phyloP scores from a whole-genome alignment of 64 coral and sea anemone genomes.

The Cladopsammia gracilis region DNA sequence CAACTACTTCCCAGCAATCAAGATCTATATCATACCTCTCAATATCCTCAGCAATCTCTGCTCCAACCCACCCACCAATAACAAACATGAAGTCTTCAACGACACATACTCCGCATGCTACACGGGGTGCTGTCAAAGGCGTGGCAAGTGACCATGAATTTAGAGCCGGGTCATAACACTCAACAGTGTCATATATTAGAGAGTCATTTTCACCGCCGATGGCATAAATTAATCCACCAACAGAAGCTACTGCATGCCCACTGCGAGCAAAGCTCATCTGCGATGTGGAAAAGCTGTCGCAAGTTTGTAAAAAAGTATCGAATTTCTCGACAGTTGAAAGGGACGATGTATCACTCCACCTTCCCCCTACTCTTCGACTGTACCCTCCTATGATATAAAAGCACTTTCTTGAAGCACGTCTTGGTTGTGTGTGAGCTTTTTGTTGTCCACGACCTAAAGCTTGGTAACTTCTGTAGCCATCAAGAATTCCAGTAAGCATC shows the following conservation, averaged over 20 bases:
- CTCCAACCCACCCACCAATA: slow-evolving; percentile 92
- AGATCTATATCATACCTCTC: slow-evolving; percentile 85
- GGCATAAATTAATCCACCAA: slow-evolving; percentile 86
- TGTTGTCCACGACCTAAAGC: slow-evolving; percentile 52
- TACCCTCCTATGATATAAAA: slow-evolving; percentile 95
- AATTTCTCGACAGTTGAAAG: slow-evolving; percentile 91
- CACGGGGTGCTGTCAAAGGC: slow-evolving; percentile 75
- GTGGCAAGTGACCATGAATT: slow-evolving; percentile 81
- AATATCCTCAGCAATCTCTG: slow-evolving; percentile 89
- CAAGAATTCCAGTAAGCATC: slow-evolving; percentile 75
- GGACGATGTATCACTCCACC: slow-evolving; percentile 89
- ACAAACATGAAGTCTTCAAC: slow-evolving; percentile 93
- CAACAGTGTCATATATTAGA: slow-evolving; percentile 89
- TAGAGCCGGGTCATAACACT: slow-evolving; percentile 89
- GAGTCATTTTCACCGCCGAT: slow-evolving; percentile 99
- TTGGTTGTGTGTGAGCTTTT: slow-evolving; percentile 66
- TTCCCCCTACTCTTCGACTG: slow-evolving; percentile 70
- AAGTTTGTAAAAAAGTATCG: slow-evolving; percentile 87
- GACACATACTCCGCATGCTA: slow-evolving; percentile 88
- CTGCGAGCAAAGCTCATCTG: slow-evolving; percentile 84
- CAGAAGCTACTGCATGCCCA: slow-evolving; percentile 72
- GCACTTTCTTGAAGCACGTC: slow-evolving; percentile 84
- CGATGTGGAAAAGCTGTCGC: slow-evolving; percentile 76
- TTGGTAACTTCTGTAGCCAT: slow-evolving; percentile 85
- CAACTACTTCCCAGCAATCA: slow-evolving; percentile 83